phyloP scores from a whole-genome alignment of 2,797 vertebrate genomes.

The Rhinoraja longicauda region DNA sequence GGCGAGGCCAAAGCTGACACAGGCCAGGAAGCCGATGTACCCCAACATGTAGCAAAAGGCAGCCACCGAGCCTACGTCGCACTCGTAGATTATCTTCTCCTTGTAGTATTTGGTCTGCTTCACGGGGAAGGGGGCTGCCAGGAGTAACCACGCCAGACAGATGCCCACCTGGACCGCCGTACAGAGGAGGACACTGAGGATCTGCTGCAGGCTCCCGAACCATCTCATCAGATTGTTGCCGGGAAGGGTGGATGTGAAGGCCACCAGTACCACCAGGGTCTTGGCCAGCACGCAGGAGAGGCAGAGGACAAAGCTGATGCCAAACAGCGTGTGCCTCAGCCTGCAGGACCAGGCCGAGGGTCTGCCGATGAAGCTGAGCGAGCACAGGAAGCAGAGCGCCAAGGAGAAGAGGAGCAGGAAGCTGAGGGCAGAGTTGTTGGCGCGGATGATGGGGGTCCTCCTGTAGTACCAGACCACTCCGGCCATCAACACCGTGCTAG shows the following conservation, averaged over 20 bases:
- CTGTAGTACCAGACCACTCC: conserved; percentile 45
- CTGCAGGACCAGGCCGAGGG: not conserved
- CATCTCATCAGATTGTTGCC: not conserved
- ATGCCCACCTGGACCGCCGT: not conserved
- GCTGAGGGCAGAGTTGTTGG: conserved; percentile 46
- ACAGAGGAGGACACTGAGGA: conserved; percentile 9
- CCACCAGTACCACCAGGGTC: conserved; percentile 25
- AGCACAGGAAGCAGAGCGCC: conserved; percentile 20
- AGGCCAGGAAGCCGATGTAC: conserved; percentile 8
- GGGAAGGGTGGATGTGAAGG: not conserved
- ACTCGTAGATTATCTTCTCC: conserved; percentile 29
- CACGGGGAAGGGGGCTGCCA: not conserved
- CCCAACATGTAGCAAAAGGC: conserved; percentile 24
- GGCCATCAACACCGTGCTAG: conserved; percentile 42
- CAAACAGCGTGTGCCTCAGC: conserved; percentile 24
- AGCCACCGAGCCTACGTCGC: conserved; percentile 5
- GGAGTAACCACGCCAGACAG: not conserved
- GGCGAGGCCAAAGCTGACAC: not conserved
- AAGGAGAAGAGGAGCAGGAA: not conserved
- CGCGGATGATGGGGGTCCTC: conserved; percentile 48
- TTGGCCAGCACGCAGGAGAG: conserved; percentile 20
- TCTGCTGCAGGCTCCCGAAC: conserved; percentile 24
- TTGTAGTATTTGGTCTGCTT: conserved; percentile 22
- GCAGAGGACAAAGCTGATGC: conserved; percentile 15
- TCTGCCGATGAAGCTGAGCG: not conserved